Conservation (phyloP, 2,888 invertebrate genomes). For the Ectemnius continuus region DNA sequence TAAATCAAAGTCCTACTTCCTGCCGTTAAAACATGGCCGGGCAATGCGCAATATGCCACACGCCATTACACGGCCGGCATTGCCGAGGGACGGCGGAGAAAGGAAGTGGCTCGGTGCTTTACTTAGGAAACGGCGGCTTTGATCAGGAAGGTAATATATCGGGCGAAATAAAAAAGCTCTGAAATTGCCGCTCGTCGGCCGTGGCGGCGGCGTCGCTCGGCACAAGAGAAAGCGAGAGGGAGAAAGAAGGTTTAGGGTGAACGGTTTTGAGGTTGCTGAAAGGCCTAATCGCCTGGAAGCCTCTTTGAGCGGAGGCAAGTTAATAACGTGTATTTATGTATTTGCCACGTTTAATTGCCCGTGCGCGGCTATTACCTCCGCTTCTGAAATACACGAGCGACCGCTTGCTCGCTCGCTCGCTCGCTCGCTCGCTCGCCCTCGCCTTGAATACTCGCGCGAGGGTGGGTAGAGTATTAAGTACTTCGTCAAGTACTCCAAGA, state of each 20-base stretch:
- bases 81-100: neutral
- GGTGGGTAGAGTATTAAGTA: conserved; percentile 52
- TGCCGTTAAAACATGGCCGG: no score
- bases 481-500: conserved; percentile 45
- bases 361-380: conserved; percentile 62
- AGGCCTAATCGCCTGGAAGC: conserved; percentile 68
- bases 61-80: neutral
- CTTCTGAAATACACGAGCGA: neutral
- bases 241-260: conserved; percentile 51
- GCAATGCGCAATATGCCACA: no score
- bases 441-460: conserved; percentile 51
- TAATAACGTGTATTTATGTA: conserved; percentile 74
- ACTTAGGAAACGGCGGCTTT: conserved; percentile 43
- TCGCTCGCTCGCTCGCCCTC: conserved; percentile 43
- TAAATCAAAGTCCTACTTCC: no score
- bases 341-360: conserved; percentile 71
- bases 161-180: conserved; percentile 58
- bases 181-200: conserved; percentile 61
- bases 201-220: no score
- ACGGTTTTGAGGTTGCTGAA: conserved; percentile 59
- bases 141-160: conserved; percentile 54
- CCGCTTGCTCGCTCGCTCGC: neutral
- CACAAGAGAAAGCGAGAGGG: neutral
- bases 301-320: conserved; percentile 70
- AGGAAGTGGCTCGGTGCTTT: conserved; percentile 21